These are phyloP conservation scores for Drosophila algonquin DNA, from an alignment of 2,888 invertebrate genomes.

Conservation along the genomic window DNA sequence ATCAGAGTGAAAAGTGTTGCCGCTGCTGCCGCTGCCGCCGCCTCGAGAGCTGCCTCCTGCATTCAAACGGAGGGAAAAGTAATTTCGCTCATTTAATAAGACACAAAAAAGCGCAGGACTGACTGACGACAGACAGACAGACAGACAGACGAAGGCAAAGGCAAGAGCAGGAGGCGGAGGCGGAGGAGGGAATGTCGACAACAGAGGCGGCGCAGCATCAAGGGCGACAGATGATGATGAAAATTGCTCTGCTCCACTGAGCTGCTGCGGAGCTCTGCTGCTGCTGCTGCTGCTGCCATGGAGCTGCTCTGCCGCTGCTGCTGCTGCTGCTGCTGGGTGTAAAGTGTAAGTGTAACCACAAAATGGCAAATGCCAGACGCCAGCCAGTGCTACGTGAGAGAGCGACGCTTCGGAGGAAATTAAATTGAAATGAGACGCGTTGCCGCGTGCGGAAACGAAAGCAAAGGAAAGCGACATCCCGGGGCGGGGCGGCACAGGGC, in stretches of 20 bases:
- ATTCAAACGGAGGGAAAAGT: slow-evolving; percentile 47
- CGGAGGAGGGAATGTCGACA: slow-evolving; percentile 32
- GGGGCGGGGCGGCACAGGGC: not conserved
- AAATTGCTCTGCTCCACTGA: slow-evolving; percentile 22
- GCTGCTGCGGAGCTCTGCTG: not conserved
- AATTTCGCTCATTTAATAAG: slow-evolving; percentile 67
- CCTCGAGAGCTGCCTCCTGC: slow-evolving; percentile 17
- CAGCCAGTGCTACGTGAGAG: slow-evolving; percentile 61
- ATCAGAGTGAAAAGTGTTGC: slow-evolving; percentile 32
- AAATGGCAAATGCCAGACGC: slow-evolving; percentile 60
- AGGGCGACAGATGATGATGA: slow-evolving; percentile 42
- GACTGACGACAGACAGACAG: not conserved
- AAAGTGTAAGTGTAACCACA: slow-evolving; percentile 46
- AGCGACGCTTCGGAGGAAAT: slow-evolving; percentile 65
- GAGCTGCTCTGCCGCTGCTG: not conserved
- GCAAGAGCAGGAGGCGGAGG: no score
- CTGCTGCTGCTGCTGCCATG: not conserved
- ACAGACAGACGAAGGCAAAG: slow-evolving; percentile 1
- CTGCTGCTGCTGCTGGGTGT: not conserved
- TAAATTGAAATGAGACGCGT: slow-evolving; percentile 72
- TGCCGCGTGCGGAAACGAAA: slow-evolving; percentile 53
- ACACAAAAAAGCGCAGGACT: slow-evolving; percentile 31
- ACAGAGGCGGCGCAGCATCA: slow-evolving; percentile 9
- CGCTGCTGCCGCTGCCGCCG: slow-evolving; percentile 7
- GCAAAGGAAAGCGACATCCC: not conserved